Base-by-base conservation (phyloP, 35 echinoderm and acorn worm species). In the Heliocidaris erythrogramma region DNA sequence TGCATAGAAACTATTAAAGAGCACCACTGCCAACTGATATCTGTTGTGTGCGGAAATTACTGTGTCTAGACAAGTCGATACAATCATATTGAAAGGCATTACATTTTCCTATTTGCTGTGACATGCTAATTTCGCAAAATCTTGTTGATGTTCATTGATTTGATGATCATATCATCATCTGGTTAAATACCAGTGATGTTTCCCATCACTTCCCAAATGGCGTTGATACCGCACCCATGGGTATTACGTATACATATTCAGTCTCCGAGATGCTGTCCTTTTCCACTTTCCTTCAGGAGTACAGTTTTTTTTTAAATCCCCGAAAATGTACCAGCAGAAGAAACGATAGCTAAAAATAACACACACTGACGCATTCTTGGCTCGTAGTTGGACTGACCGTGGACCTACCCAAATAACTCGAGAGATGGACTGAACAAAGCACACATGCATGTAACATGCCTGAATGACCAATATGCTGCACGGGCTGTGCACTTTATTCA, bases 21-120 rank as follows among this genome's bases (percentile, higher is more conserved):
- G 35, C 35, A 42, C 35, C 35, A 78, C 27, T n/a, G 65, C 18
- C 65, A 78, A 78, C 14, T 78, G 65, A 78, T 78, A n/a, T 0
- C 2, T n/a, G 18, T 78, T 78, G 65, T 78, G 27, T 78, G 65
- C 65, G 65, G 65, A 78, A 78, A 78, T 78, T 18, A 78, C 65
- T 27, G 65, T 27, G 65, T 78, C 65, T 78, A 78, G 65, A 78
- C 65, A 78, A 78, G 65, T 78, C 65, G 65, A 78, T 78, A 78
- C 65, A 78, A 78, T 78, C 65, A 78, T 78, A 21, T 78, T 78
- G 65, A 78, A 27, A 78, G 65, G 65, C 65, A 29, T 78, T 78
- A 78, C 65, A 78, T 78, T 78, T 78, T 78, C 65, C 65, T 78
- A 78, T 78, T 78, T 78, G 65, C 21, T 78, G 65, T 78, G 65